phyloP scores from a whole-genome alignment of 2,888 invertebrate species.

The Brassicogethes aeneus region DNA sequence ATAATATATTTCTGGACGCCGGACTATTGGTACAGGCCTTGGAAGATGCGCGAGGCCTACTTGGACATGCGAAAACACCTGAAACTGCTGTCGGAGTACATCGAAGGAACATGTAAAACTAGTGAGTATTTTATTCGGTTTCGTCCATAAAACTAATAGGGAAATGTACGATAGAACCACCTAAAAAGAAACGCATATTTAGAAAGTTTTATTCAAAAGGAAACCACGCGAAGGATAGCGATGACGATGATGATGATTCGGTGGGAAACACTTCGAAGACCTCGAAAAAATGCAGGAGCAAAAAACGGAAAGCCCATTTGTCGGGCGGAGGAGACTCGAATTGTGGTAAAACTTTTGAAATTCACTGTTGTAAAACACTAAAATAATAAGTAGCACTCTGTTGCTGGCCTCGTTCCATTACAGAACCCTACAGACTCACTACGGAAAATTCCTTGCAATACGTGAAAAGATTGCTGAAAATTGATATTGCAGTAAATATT shows the following conservation, averaged over 20 bases:
- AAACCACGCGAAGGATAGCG: neutral
- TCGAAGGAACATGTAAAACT: neutral
- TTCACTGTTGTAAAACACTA: too few species aligned
- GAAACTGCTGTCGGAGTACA: slow-evolving; percentile 4
- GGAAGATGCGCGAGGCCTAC: slow-evolving; percentile 40
- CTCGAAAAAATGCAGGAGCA: neutral
- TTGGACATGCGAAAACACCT: slow-evolving; percentile 38
- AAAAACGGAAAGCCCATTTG: too few species aligned
- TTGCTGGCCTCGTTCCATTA: neutral
- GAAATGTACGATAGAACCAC: too few species aligned
- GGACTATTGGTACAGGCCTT: slow-evolving; percentile 47
- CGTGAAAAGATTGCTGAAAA: slow-evolving; percentile 36
- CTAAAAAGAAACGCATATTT: neutral
- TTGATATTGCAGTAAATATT: slow-evolving; percentile 39
- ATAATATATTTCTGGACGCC: slow-evolving; percentile 48
- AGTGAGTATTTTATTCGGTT: too few species aligned
- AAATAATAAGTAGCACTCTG: neutral
- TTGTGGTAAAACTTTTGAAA: too few species aligned
- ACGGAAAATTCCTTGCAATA: slow-evolving; percentile 22
- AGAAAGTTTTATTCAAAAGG: neutral
- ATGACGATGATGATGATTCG: neutral
- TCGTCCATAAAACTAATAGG: slow-evolving; percentile 23
- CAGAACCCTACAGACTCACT: neutral
- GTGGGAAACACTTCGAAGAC: too few species aligned
- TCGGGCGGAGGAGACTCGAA: too few species aligned